Conservation (phyloP, 1,140 invertebrate genomes). For the Drosophila prosaltans region DNA sequence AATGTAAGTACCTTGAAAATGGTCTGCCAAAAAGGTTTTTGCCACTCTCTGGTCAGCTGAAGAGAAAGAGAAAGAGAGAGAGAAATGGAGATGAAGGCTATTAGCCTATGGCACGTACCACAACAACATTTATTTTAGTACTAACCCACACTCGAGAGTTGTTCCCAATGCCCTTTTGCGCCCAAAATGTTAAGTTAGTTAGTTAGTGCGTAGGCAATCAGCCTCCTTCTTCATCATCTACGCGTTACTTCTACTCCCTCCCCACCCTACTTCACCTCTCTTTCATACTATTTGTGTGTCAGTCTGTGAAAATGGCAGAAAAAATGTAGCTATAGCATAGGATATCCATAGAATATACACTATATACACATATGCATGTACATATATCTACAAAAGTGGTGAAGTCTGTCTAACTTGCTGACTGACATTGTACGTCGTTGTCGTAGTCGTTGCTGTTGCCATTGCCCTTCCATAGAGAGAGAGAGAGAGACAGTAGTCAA, state of each 20-base stretch:
- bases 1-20: neutral
- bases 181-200: slow-evolving; percentile 10
- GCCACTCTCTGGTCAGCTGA: neutral
- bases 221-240: slow-evolving; percentile 46
- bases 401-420: slow-evolving; percentile 54
- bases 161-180: slow-evolving; percentile 21
- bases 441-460: neutral
- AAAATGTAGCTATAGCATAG: slow-evolving; percentile 16
- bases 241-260: neutral
- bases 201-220: slow-evolving; percentile 64
- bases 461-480: too few relatives aligned
- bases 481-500: neutral
- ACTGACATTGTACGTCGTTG: slow-evolving; percentile 44
- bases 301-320: slow-evolving; percentile 62
- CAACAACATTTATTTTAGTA: slow-evolving; percentile 43
- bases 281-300: neutral
- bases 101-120: slow-evolving; percentile 67
- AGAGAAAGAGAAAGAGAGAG: neutral
- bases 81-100: slow-evolving; percentile 28
- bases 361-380: slow-evolving; percentile 17
- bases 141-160: slow-evolving; percentile 18
- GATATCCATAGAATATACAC: slow-evolving; percentile 3
- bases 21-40: slow-evolving; percentile 1
- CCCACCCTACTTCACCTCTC: neutral
- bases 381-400: slow-evolving; percentile 36